A percentile compares a stretch with the other conserved stretches of the same genome.
These are phyloP conservation scores for Harpagoxenus sublaevis DNA, from an alignment of 2,888 invertebrate genomes.

Conservation along the genomic window DNA sequence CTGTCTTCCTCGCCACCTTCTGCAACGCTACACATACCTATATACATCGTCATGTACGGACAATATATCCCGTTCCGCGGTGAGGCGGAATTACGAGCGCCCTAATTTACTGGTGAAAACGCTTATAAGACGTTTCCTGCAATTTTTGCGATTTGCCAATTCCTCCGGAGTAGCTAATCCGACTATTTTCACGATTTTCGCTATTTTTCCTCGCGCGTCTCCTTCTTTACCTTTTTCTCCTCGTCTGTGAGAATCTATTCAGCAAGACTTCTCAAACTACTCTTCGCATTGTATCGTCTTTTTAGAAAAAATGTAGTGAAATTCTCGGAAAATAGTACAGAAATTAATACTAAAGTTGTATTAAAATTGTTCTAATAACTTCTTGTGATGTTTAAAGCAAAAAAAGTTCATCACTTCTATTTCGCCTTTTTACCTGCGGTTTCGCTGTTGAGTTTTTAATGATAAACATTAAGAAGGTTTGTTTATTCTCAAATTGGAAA, in stretches of 20 bases:
- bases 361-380: neutral
- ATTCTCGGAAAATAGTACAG: neutral
- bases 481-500: neutral
- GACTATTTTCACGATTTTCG: slow-evolving; percentile 24
- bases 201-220: neutral
- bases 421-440: neutral
- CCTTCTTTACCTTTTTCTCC: neutral
- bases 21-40: neutral
- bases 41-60: slow-evolving; percentile 11
- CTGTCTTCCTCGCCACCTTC: slow-evolving; percentile 51
- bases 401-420: neutral
- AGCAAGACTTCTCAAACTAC: slow-evolving; percentile 15
- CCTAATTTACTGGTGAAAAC: slow-evolving; percentile 51
- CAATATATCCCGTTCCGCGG: slow-evolving; percentile 18
- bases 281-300: neutral
- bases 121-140: slow-evolving; percentile 41
- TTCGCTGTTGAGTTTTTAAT: neutral
- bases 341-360: neutral
- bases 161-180: slow-evolving; percentile 38
- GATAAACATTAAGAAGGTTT: neutral
- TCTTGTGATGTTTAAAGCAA: neutral
- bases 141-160: slow-evolving; percentile 47
- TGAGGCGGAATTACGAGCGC: slow-evolving; percentile 37
- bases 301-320: neutral
- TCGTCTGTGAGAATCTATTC: neutral